Evolutionary conservation across 2,113 vertebrate species (phyloP).

Genomic region (Siniperca chuatsi): DNA sequence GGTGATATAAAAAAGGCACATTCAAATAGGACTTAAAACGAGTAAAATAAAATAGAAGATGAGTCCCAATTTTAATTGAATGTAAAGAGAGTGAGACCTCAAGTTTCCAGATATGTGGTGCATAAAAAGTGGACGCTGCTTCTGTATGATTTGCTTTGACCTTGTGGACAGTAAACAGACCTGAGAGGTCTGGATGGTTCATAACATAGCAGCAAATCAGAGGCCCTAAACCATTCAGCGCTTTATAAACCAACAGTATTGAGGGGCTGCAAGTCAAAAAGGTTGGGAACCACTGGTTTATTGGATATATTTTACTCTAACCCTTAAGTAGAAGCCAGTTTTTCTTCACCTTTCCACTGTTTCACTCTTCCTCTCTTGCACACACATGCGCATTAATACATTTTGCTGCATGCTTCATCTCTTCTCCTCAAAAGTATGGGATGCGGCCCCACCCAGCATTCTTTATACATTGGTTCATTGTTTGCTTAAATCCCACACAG

Average conservation of each 20-base stretch:
- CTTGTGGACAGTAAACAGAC: neutral
- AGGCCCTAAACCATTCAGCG: neutral
- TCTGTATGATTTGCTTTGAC: neutral
- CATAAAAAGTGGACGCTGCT: neutral
- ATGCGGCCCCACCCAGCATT: conserved; percentile 78
- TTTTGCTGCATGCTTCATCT: conserved; percentile 53
- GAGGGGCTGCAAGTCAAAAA: neutral
- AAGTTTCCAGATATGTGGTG: neutral
- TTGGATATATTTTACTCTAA: neutral
- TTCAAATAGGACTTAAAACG: neutral
- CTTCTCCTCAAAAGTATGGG: conserved; percentile 67
- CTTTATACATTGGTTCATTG: conserved; percentile 76
- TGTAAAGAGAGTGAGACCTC: neutral
- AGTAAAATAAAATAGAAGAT: neutral
- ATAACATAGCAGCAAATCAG: neutral
- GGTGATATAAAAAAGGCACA: neutral
- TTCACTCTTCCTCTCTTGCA: neutral
- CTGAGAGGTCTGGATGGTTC: conserved; percentile 2
- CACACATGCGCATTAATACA: conserved; percentile 25
- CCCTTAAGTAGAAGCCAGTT: neutral
- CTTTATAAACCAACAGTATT: neutral
- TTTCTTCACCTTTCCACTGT: conserved; percentile 3
- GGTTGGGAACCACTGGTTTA: neutral
- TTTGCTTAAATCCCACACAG: conserved; percentile 76
- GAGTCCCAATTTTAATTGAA: neutral